A percentile compares a stretch with the other conserved stretches of the same genome.
Conservation (phyloP, 2,113 vertebrate genomes). For the Romanogobio albipinnatus region DNA sequence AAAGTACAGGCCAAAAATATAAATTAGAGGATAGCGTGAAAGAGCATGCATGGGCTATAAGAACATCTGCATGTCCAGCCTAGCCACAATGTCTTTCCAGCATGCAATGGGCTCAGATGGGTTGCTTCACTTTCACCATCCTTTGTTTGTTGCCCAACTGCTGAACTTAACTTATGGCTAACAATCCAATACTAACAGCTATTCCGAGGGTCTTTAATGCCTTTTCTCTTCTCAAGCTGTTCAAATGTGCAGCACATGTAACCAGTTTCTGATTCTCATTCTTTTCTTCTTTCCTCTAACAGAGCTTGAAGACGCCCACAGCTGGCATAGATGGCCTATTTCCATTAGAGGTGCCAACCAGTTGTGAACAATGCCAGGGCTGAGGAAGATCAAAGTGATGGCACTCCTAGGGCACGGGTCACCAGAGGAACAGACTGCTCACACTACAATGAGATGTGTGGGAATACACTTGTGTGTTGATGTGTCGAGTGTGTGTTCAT, state of each 20-base stretch:
- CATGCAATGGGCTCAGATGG: background rate
- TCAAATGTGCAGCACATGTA: background rate
- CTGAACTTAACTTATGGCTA: background rate
- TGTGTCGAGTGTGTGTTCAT: conserved; percentile 19
- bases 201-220: background rate
- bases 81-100: background rate
- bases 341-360: conserved; percentile 32
- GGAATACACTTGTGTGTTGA: background rate
- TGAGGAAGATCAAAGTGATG: conserved; percentile 45
- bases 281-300: background rate
- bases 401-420: background rate
- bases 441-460: conserved; percentile 20
- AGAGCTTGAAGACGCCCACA: conserved; percentile 8
- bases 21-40: conserved; percentile 32
- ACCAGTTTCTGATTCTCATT: conserved; percentile 16
- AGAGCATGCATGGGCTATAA: background rate
- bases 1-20: conserved; percentile 28
- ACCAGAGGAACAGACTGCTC: conserved; percentile 31
- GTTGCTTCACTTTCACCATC: background rate
- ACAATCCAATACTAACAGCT: background rate
- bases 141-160: conserved; percentile 8
- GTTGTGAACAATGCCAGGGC: background rate
- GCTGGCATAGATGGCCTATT: conserved; percentile 26
- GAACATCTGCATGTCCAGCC: conserved; percentile 1
- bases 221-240: background rate